Percentiles rank a stretch among this genome's conserved stretches.
These are phyloP conservation scores for Machimus rusticus DNA, from an alignment of 2,888 invertebrate genomes.

Conservation along the genomic window DNA sequence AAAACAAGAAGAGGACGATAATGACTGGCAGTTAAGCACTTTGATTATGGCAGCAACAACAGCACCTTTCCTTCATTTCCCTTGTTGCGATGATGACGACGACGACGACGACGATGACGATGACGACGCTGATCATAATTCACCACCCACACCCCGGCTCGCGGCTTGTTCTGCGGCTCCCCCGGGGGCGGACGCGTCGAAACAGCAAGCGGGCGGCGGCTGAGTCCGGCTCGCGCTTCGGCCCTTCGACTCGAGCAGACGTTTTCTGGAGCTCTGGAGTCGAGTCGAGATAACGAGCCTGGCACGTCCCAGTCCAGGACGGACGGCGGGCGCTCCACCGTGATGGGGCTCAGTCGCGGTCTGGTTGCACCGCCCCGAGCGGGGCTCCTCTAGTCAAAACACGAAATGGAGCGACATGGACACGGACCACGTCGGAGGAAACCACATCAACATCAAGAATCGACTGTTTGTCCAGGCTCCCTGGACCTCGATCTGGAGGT, in stretches of 20 bases:
- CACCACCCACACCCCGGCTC: not conserved
- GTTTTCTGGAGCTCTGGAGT: not conserved
- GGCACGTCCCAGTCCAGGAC: not conserved
- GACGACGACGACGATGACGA: not conserved
- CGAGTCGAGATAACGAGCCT: not conserved
- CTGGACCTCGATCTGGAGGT: not conserved
- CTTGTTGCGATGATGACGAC: not conserved
- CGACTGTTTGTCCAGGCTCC: not conserved
- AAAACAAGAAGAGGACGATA: not conserved
- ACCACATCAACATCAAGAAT: not conserved
- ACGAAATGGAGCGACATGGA: not conserved
- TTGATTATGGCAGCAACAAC: slow-evolving; percentile 19
- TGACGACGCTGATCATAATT: slow-evolving; percentile 13
- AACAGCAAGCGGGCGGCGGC: not conserved
- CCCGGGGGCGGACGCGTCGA: not conserved
- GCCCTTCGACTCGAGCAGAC: not conserved
- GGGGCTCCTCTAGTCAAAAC: not conserved
- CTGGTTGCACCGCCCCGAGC: not conserved
- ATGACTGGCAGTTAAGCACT: slow-evolving; percentile 19
- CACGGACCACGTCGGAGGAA: not conserved
- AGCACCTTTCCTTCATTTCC: not conserved
- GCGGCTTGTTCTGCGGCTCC: not conserved
- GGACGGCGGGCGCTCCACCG: not conserved
- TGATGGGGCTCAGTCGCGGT: not conserved
- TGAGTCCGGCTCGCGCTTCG: not conserved